Base-by-base conservation (phyloP, 2,888 invertebrate genomes). In the Lapara coniferarum region DNA sequence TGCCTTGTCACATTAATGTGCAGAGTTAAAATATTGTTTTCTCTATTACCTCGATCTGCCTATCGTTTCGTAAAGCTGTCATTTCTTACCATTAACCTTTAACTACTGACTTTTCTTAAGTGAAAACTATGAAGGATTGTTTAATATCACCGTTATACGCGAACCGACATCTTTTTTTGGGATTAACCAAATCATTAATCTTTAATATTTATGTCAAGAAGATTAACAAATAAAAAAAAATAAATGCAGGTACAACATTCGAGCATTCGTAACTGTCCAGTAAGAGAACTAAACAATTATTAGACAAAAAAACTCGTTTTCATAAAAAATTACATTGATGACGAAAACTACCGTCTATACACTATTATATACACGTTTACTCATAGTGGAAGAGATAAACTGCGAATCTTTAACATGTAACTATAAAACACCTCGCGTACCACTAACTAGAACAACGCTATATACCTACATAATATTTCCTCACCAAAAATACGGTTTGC, bases 201-300 rank as follows among this genome's bases (percentile, higher is more conserved):
- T 88, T 89, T 89, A 89, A 90, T 90, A 91, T 90, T 90, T 90
- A 93, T 91, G 92, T 91, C 92, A 92, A 92, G 86, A 86, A 85
- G 89, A 90, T 87, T 88, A 91, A 91, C 88, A 90, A 91, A 92
- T 88, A 87, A 88, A 89, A 89, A 90, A 75, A 79, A 71, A 71
- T 56, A 93, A 94, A 94, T 93, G 94, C 94, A 94, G 94, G 94
- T 94, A 94, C 94, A 93, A 92, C 90, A 93, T 93, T 94, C 94
- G 94, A 94, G 94, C 92, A 93, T 91, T 87, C 85, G 85, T 88
- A 89, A 90, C 92, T 93, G 90, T 93, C 91, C 89, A 89, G 88
- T 88, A 90, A 89, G 87, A 90, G 86, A 91, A 91, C 88, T 91
- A 92, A 91, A 92, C 89, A 88, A 90, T 89, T 89, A 89, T 89